Evolutionary conservation across 64 coral and sea anemone species (phyloP), one percentile per base, ranked within the genome.

Genomic region (Cladopsammia gracilis): DNA sequence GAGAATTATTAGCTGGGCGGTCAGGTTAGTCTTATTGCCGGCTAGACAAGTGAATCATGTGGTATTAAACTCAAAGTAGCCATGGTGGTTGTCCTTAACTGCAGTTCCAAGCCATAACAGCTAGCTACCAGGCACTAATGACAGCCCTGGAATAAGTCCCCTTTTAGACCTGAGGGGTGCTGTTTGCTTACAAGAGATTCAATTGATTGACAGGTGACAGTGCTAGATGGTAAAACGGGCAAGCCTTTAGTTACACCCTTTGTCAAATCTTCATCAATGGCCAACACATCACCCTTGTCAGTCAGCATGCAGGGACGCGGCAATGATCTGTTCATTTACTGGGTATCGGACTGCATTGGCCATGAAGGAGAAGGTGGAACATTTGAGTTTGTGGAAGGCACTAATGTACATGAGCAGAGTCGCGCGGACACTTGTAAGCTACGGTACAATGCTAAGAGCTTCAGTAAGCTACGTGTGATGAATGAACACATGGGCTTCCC

Each of bases 391-490:
- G 98, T 99, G 16, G 88, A 96, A 84, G 98, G 98, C 60, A 99
- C 98, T n/a, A 99, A 99, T 24, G 92, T 99, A 4, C 98, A 99
- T 86, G 98, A 99, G 14, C 98, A 99, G 85, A 99, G 98, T 64
- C 88, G 98, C 46, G 94, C 98, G 19, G 98, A 99, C 81, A 99
- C 98, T 6, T 99, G 98, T 58, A 78, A 96, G 46, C 91, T 99
- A 13, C 62, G 98, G 62, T 99, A 96, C 77, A 87, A 96, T 18
- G 90, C 98, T 24, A 99, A 99, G 89, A 96, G 94, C 59, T 99
- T 99, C 78, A 99, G 98, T 72, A 90, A 93, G 76, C 71, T 99
- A 8, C 86, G 86, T 18, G 84, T 96, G 6, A 99, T 93, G 88
- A 99, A 92, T 62, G 73, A 64, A 26, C 90, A 87, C 51, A 96